Base-by-base conservation (phyloP, 2,113 vertebrate species). In the Ailuropoda melanoleuca region DNA sequence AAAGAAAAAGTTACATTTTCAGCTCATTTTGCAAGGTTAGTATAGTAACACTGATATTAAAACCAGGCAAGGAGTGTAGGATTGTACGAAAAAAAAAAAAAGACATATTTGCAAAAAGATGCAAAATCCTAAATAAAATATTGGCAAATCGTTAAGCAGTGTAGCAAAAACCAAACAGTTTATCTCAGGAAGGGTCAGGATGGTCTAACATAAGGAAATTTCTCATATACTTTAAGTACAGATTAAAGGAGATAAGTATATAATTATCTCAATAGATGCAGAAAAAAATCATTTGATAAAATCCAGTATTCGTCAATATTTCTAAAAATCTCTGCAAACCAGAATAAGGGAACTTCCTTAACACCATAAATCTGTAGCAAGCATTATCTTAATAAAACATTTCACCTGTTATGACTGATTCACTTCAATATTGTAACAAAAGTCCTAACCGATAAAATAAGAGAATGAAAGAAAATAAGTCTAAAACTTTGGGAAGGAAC, bases 81-180 rank as follows among this genome's bases (percentile, higher is more conserved):
- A 58, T 24, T 90, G 7, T 84, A 60, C 87, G 58, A 92, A 13
- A 70, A 85, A 66, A 92, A 13, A 70, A 85, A 85, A 82, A 60
- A 17, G 23, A 81, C 58, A 60, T 13, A 86, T 70, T 90, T 96
- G 48, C 14, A 87, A 84, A 62, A 19, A 97, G 83, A 88, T 34
- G 19, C 31, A 93, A 93, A 93, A 70, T 80, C 14, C 55, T 85
- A 94, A 94, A 39, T 77, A 83, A 87, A 87, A 90, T 72, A 72
- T 37, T 84, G 68, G 6, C 7, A 82, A 96, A 50, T 87, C 39
- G 64, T 55, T 90, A 26, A 13, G 10, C 43, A 68, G 2, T 31
- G 10, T 43, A 66, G n/a, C 68, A 95, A 95, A 92, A 93, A 39
- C 24, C 21, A 68, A 82, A 46, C 0, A 4, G 19, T 60, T 82